These are phyloP conservation scores for Calliopum simillimum DNA, from an alignment of 2,888 invertebrate species.

Conservation along the genomic window DNA sequence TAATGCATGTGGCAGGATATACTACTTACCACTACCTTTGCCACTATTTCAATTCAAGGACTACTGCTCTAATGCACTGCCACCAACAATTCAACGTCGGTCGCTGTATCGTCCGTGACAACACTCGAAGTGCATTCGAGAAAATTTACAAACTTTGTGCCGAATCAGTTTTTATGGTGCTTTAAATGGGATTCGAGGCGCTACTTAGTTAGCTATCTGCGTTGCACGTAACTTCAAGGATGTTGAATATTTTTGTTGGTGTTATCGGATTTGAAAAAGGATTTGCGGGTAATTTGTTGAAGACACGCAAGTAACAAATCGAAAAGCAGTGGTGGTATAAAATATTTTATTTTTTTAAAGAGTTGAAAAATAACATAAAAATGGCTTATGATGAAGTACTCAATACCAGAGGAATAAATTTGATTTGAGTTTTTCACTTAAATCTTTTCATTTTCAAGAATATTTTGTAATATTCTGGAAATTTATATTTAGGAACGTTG, in stretches of 20 bases:
- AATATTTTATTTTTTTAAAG: neutral
- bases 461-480: no score
- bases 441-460: no score
- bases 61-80: neutral
- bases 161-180: slow-evolving; percentile 2
- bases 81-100: neutral
- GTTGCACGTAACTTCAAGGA: neutral
- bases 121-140: slow-evolving; percentile 16
- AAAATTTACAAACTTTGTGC: slow-evolving; percentile 25
- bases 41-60: neutral
- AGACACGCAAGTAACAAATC: slow-evolving; percentile 22
- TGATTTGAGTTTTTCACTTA: no score
- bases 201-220: neutral
- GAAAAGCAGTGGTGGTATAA: neutral
- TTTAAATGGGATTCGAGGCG: neutral
- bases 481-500: no score
- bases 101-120: neutral
- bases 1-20: neutral
- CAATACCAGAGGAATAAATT: no score
- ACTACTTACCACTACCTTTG: neutral
- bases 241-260: neutral
- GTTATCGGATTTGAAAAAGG: slow-evolving; percentile 26
- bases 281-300: slow-evolving; percentile 31
- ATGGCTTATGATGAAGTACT: no score
- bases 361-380: no score